phyloP scores from a whole-genome alignment of 2,113 vertebrate species.

The Halcyon malimbica region DNA sequence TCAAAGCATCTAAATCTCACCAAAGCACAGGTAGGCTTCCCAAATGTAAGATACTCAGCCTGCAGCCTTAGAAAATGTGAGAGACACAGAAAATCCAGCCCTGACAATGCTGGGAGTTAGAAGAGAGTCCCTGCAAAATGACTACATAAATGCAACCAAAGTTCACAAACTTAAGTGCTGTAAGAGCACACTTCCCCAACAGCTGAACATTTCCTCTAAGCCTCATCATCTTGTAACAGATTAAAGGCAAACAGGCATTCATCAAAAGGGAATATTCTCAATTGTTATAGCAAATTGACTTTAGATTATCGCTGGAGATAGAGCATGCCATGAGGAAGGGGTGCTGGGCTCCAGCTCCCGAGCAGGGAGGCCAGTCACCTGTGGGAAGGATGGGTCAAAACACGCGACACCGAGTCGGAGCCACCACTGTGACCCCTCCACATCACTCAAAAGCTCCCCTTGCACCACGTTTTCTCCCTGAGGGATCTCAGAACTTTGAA shows the following conservation, averaged over 20 bases:
- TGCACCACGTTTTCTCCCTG: not conserved
- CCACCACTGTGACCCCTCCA: not conserved
- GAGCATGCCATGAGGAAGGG: slow-evolving; percentile 15
- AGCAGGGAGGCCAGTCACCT: not conserved
- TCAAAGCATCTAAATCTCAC: not conserved
- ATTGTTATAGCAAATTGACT: slow-evolving; percentile 73
- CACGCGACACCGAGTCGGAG: not conserved
- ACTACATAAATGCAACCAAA: not conserved
- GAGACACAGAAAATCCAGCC: not conserved
- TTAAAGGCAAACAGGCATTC: slow-evolving; percentile 69
- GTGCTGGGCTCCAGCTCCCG: not conserved
- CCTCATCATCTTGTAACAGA: slow-evolving; percentile 67
- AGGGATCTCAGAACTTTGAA: not conserved
- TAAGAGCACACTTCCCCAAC: not conserved
- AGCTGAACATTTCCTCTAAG: slow-evolving; percentile 55
- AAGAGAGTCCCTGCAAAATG: not conserved
- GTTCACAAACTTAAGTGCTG: not conserved
- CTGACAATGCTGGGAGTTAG: not conserved
- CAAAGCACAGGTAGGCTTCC: not conserved
- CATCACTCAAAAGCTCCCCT: not conserved
- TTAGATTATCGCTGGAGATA: slow-evolving; percentile 51
- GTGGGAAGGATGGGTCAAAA: not conserved
- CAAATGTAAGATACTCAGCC: not conserved
- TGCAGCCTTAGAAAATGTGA: not conserved
- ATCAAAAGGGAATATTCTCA: slow-evolving; percentile 64